These are phyloP conservation scores for Archocentrus centrarchus DNA, from an alignment of 2,113 vertebrate species.

Conservation along the genomic window DNA sequence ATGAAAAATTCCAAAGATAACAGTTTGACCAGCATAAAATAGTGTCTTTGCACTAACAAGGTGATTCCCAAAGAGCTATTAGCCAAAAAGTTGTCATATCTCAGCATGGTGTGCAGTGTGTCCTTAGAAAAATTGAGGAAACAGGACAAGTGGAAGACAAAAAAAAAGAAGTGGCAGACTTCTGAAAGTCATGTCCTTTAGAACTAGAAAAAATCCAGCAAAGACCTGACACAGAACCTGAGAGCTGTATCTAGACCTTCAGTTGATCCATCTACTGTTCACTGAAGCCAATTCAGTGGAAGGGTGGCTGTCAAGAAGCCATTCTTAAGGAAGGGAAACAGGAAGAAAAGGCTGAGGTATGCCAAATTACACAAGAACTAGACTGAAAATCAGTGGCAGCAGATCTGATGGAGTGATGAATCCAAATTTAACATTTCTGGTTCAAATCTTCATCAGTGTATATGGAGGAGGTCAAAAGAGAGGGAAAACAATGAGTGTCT, in stretches of 20 bases:
- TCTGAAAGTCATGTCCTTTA: neutral
- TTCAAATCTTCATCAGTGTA: neutral
- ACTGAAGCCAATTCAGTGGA: neutral
- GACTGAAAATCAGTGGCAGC: neutral
- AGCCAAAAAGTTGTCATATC: neutral
- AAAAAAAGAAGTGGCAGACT: too few relatives aligned
- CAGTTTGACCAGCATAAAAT: neutral
- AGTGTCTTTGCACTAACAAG: conserved; percentile 5
- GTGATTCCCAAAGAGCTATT: neutral
- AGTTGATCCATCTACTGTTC: neutral
- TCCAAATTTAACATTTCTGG: too few relatives aligned
- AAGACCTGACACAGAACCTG: neutral
- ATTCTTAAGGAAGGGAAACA: too few relatives aligned
- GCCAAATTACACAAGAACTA: neutral
- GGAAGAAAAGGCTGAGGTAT: neutral
- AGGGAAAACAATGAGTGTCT: neutral
- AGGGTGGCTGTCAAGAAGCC: neutral
- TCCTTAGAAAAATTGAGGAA: too few relatives aligned
- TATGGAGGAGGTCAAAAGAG: too few relatives aligned
- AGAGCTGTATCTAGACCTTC: neutral
- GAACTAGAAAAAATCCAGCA: neutral
- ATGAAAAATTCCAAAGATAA: neutral
- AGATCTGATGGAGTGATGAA: neutral
- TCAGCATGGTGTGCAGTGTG: neutral
- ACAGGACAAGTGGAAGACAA: too few relatives aligned